Evolutionary conservation across 2,797 vertebrate genomes (phyloP).

Genomic region (Triplophysa yarkandensis): DNA sequence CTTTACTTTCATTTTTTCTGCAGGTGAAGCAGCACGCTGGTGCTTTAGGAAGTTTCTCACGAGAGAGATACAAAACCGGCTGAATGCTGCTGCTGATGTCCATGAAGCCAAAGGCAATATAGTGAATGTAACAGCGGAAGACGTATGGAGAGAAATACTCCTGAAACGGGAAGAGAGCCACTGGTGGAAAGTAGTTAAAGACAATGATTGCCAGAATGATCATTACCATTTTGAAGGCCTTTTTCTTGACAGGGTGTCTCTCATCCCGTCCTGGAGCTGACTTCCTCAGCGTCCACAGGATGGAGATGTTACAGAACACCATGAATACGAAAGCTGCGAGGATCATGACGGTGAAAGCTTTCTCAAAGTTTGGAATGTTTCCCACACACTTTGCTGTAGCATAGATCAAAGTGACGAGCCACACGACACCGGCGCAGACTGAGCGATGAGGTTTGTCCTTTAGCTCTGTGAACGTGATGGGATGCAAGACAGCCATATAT

Average conservation of each 20-base stretch:
- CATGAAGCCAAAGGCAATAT: constrained; percentile 75
- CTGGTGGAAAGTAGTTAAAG: constrained; percentile 77
- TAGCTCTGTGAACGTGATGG: constrained; percentile 74
- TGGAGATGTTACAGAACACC: constrained; percentile 75
- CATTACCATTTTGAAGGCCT: constrained; percentile 77
- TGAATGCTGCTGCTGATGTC: constrained; percentile 81
- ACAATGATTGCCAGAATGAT: constrained; percentile 78
- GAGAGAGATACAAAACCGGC: constrained; percentile 77
- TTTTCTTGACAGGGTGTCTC: constrained; percentile 80
- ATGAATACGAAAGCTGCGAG: constrained; percentile 72
- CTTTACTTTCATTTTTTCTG: constrained; percentile 4
- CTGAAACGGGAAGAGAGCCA: constrained; percentile 77
- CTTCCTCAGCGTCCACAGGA: constrained; percentile 69
- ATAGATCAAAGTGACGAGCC: constrained; percentile 72
- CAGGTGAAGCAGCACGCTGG: constrained; percentile 47
- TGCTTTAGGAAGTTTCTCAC: constrained; percentile 58
- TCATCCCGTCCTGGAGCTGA: constrained; percentile 69
- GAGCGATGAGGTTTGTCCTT: constrained; percentile 71
- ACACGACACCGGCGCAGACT: constrained; percentile 58
- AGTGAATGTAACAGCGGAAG: constrained; percentile 74
- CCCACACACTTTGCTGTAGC: constrained; percentile 65
- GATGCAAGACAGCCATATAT: constrained; percentile 78
- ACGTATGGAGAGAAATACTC: constrained; percentile 67
- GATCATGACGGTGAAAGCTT: constrained; percentile 74
- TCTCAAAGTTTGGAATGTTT: constrained; percentile 66